Percentiles rank a stretch among this genome's conserved stretches.
These are phyloP conservation scores for Peromyscus leucopus DNA, from an alignment of 2,113 vertebrate genomes.

Conservation along the genomic window DNA sequence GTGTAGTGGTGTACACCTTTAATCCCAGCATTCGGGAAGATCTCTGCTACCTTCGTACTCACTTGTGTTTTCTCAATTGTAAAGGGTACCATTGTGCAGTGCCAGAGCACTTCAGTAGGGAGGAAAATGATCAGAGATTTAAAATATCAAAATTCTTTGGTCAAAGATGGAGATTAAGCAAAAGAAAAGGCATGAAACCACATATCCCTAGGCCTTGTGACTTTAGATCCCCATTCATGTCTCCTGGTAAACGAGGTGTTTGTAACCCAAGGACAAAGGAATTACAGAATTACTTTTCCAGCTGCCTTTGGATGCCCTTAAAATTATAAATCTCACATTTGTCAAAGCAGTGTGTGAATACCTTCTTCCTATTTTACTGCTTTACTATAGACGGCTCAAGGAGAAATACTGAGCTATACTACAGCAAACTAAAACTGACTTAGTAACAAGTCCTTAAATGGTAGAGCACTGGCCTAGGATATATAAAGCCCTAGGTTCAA, in stretches of 20 bases:
- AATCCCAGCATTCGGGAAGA: not conserved
- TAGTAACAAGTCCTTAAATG: not conserved
- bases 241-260: not conserved
- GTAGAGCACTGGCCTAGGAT: not conserved
- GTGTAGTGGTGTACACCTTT: not conserved
- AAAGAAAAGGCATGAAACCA: not conserved
- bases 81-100: not conserved
- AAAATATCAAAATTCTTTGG: not conserved
- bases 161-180: not conserved
- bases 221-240: not conserved
- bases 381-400: not conserved
- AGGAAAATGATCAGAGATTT: not conserved
- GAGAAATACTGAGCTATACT: not conserved
- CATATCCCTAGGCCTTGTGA: not conserved
- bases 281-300: not conserved
- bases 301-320: constrained; percentile 7
- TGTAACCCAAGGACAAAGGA: constrained; percentile 21
- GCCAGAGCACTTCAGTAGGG: not conserved
- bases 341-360: not conserved
- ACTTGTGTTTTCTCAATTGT: not conserved
- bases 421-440: constrained; percentile 5
- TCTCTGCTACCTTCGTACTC: not conserved
- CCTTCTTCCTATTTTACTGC: not conserved
- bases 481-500: not conserved
- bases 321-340: constrained; percentile 29